phyloP scores from a whole-genome alignment of 2,113 vertebrate genomes.

The Ailurus styani region DNA sequence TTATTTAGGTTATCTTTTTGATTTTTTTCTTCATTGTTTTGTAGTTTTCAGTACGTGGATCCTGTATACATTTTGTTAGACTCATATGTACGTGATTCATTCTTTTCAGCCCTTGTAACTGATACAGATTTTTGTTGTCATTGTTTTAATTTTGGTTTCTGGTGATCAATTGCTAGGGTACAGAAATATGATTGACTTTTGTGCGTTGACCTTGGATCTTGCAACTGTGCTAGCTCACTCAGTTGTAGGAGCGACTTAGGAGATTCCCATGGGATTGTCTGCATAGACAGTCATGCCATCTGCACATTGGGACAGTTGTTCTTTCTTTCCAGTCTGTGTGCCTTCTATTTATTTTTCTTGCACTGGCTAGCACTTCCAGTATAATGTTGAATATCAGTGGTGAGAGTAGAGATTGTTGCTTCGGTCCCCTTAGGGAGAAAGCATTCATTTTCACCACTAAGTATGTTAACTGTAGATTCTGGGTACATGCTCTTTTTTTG shows the following conservation, averaged over 20 bases:
- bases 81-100: not conserved
- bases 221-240: not conserved
- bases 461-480: not conserved
- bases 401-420: not conserved
- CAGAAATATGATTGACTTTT: constrained; percentile 16
- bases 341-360: not conserved
- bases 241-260: not conserved
- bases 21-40: not conserved
- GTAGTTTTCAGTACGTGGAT: not conserved
- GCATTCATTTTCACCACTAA: not conserved
- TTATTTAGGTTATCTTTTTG: not conserved
- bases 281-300: not conserved
- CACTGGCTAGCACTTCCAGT: not conserved
- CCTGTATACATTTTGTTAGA: not conserved
- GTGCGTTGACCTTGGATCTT: not conserved
- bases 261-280: not conserved
- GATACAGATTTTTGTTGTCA: not conserved
- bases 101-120: not conserved
- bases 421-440: not conserved
- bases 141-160: not conserved
- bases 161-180: not conserved
- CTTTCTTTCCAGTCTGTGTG: not conserved
- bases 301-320: not conserved
- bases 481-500: not conserved
- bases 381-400: not conserved